Conservation (phyloP, 2,888 invertebrate genomes). For the Tipula helvola region DNA sequence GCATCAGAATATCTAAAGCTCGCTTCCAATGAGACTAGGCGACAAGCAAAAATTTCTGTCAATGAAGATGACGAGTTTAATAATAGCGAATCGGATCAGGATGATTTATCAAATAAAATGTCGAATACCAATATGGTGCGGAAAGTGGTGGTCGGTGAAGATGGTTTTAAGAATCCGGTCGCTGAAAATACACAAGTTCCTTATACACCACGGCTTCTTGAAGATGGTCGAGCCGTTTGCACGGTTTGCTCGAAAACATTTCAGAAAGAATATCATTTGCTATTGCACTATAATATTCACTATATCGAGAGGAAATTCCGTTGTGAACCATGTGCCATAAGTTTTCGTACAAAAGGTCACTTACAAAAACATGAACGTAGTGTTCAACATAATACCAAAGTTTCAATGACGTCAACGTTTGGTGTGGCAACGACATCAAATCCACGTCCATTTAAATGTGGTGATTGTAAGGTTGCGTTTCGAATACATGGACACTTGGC, state of each 20-base stretch:
- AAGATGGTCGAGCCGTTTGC: conserved; percentile 67
- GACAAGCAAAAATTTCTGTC: not conserved
- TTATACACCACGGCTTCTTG: conserved; percentile 43
- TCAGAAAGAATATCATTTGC: conserved; percentile 78
- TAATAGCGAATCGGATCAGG: conserved; percentile 21
- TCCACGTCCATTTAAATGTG: conserved; percentile 92
- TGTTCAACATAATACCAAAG: conserved; percentile 85
- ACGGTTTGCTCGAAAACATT: conserved; percentile 85
- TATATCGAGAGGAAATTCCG: conserved; percentile 86
- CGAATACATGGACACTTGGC: conserved; percentile 94
- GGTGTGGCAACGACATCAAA: conserved; percentile 75
- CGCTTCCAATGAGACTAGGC: conserved; percentile 28
- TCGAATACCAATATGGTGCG: conserved; percentile 21
- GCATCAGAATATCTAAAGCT: conserved; percentile 53
- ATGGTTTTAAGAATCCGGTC: conserved; percentile 43
- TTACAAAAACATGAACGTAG: conserved; percentile 88
- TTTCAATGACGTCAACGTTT: conserved; percentile 75
- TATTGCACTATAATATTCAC: conserved; percentile 89
- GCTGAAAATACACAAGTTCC: conserved; percentile 27
- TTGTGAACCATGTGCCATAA: conserved; percentile 83
- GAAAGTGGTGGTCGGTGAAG: conserved; percentile 45
- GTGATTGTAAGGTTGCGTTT: conserved; percentile 92
- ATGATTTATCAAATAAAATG: conserved; percentile 13
- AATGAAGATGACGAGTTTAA: conserved; percentile 19
- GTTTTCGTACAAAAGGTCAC: conserved; percentile 82